Evolutionary conservation across 2,113 vertebrate genomes (phyloP), one percentile per base, ranked within the genome.

Genomic region (Grallaria varia): DNA sequence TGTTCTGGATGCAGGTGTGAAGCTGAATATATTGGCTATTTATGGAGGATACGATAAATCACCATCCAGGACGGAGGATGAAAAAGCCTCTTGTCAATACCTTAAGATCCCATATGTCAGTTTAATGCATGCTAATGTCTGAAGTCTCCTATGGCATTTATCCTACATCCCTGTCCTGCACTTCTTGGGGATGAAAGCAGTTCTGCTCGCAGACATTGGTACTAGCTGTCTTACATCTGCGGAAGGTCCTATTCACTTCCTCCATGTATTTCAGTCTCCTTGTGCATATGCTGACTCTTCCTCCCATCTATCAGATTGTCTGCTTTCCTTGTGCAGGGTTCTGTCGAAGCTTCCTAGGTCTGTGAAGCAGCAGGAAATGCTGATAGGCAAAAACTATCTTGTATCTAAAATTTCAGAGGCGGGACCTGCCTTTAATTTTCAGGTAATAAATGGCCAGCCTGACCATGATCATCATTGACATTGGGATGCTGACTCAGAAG

Each of bases 281-380:
- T 0, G 0, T 55, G 18, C 16, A 8, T 44, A 6, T 13, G 8
- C 50, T 71, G 42, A 14, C 31, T 64, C 21, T 84, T 44, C 47
- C 42, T 69, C 14, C 14, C 14, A 0, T 59, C 47, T 67, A 0
- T 53, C 42, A 27, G 20, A n/a, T 52, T 39, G 17, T 27, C 25
- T 76, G 4, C 59, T 80, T 69, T 35, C 31, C 74, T 74, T 12
- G 1, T 66, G 47, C 39, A 12, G 5, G 28, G 4, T 23, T 25
- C 42, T 49, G 6, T 67, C 81, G 53, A 37, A 58, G 31, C 55
- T 77, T 30, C 40, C 60, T 18, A n/a, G 24, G 31, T 27, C 49
- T 52, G 27, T 79, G 63, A 93, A 69, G 40, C 62, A 68, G 24
- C 45, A 78, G 55, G 73, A 75, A 31, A 10, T 30, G 52, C 75